These are phyloP conservation scores for Phania funesta DNA, from an alignment of 2,888 invertebrate genomes.

Conservation along the genomic window DNA sequence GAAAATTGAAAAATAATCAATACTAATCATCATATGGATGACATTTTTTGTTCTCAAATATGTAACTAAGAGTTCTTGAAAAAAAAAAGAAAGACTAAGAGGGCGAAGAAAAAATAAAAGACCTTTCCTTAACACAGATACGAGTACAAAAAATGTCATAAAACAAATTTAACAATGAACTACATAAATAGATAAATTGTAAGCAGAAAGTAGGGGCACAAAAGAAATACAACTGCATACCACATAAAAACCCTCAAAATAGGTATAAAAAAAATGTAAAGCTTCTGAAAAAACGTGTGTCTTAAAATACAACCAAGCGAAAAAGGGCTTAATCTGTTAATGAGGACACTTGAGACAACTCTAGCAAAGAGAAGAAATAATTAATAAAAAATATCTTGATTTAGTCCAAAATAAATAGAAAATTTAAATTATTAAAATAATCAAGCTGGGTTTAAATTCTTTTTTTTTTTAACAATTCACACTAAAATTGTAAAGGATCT, in stretches of 20 bases:
- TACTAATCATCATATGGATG: constrained; percentile 41
- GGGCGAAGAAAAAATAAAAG: constrained; percentile 50
- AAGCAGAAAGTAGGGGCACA: neutral
- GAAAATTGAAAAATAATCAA: constrained; percentile 45
- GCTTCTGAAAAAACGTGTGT: too few relatives aligned
- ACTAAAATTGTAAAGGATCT: too few relatives aligned
- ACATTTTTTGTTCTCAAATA: constrained; percentile 22
- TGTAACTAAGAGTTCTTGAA: constrained; percentile 63
- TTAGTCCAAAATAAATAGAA: too few relatives aligned
- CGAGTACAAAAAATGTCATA: constrained; percentile 10
- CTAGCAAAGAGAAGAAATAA: too few relatives aligned
- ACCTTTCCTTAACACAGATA: constrained; percentile 59
- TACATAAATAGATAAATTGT: constrained; percentile 42
- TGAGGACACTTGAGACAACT: too few relatives aligned
- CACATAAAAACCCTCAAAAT: neutral
- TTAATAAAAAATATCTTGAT: too few relatives aligned
- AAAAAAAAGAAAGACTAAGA: constrained; percentile 33
- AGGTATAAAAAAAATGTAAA: neutral
- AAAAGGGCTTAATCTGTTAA: too few relatives aligned
- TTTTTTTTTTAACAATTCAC: too few relatives aligned
- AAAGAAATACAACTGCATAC: neutral
- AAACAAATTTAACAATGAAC: constrained; percentile 63
- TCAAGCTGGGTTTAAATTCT: too few relatives aligned
- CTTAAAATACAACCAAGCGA: too few relatives aligned
- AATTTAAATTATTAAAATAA: too few relatives aligned